These are phyloP conservation scores for Dendrocincla tyrannina DNA, from an alignment of 2,797 vertebrate genomes.

Conservation along the genomic window DNA sequence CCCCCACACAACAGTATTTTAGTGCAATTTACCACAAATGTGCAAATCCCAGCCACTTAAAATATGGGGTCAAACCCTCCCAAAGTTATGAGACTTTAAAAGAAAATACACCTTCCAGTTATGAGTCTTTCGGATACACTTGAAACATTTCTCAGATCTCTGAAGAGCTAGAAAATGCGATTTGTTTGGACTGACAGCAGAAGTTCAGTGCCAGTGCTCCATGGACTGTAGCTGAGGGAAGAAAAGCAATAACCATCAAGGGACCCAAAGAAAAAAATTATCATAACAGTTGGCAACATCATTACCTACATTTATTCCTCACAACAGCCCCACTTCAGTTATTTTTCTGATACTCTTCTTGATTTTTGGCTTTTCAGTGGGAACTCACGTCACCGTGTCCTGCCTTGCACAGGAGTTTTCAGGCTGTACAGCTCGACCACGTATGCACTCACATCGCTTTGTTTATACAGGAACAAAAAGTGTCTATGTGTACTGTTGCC, in stretches of 20 bases:
- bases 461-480: conserved; percentile 40
- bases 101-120: conserved; percentile 13
- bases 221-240: neutral
- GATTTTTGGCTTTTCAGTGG: neutral
- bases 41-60: neutral
- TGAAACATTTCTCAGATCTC: neutral
- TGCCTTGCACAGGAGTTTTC: neutral
- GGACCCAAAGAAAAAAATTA: neutral
- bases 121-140: neutral
- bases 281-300: neutral
- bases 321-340: neutral
- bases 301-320: neutral
- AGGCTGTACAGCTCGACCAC: neutral
- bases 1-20: neutral
- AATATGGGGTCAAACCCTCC: neutral
- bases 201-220: conserved; percentile 16
- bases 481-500: neutral
- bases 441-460: neutral
- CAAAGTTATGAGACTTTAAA: neutral
- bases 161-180: neutral
- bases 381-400: neutral
- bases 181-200: conserved; percentile 30
- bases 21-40: neutral
- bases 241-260: neutral
- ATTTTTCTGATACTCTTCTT: neutral